These are phyloP conservation scores for Bothrops jararaca DNA, from an alignment of 2,113 vertebrate genomes.

Conservation along the genomic window DNA sequence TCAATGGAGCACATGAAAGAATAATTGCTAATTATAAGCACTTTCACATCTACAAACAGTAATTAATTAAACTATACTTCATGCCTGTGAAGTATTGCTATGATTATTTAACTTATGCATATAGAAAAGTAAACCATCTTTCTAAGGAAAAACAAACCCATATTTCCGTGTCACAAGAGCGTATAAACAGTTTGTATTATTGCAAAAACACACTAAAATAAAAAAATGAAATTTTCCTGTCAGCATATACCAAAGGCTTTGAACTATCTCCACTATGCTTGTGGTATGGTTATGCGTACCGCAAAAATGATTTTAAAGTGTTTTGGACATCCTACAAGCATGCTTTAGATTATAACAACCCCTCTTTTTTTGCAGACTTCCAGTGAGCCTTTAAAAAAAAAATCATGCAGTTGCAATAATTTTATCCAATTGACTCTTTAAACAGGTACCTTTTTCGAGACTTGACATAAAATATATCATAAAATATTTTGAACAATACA, in stretches of 20 bases:
- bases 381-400: neutral
- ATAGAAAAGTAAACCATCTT: neutral
- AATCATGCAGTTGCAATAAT: neutral
- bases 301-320: neutral
- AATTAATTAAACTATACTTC: slow-evolving; percentile 33
- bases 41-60: slow-evolving; percentile 33
- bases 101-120: slow-evolving; percentile 33
- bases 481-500: neutral
- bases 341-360: neutral
- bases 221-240: neutral
- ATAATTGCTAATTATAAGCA: slow-evolving; percentile 41
- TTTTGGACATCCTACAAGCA: neutral
- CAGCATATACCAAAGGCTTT: neutral
- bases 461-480: neutral
- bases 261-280: neutral
- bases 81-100: slow-evolving; percentile 29
- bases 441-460: neutral
- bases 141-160: slow-evolving; percentile 8
- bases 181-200: neutral
- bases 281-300: neutral
- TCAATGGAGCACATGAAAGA: slow-evolving; percentile 33
- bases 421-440: neutral
- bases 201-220: neutral
- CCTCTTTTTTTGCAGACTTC: neutral
- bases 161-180: neutral